These are phyloP conservation scores for Nycticorax nycticorax DNA, from an alignment of 2,113 vertebrate genomes.

Conservation along the genomic window DNA sequence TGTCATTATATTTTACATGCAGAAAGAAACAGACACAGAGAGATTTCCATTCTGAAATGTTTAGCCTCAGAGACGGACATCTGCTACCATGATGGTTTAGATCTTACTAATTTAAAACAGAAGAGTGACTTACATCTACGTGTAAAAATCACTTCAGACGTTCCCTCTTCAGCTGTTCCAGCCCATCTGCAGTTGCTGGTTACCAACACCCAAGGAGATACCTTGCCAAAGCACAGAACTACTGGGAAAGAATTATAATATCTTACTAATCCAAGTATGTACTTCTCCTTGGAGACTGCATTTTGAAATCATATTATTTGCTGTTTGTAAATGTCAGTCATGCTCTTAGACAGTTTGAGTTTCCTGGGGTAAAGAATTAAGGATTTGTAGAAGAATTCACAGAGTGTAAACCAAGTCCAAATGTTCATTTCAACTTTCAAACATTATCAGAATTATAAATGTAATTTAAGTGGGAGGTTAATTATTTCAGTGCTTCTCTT, in stretches of 20 bases:
- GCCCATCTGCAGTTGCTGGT: background rate
- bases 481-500: background rate
- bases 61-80: background rate
- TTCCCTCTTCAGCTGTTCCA: background rate
- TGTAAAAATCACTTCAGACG: background rate
- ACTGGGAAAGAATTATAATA: background rate
- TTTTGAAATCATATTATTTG: conserved; percentile 23
- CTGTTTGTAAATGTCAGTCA: conserved; percentile 19
- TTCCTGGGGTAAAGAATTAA: background rate
- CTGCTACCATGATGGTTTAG: background rate
- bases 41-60: background rate
- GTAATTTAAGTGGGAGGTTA: background rate
- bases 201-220: background rate
- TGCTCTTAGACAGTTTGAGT: background rate
- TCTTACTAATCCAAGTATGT: background rate
- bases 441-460: background rate
- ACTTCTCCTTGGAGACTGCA: background rate
- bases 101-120: background rate
- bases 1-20: background rate
- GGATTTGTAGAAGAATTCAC: background rate
- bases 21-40: background rate
- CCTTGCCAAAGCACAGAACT: background rate
- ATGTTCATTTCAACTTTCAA: background rate
- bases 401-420: background rate
- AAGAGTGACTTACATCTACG: background rate